Evolutionary conservation across 2,888 invertebrate genomes (phyloP).

Genomic region (Drosophila lutescens): DNA sequence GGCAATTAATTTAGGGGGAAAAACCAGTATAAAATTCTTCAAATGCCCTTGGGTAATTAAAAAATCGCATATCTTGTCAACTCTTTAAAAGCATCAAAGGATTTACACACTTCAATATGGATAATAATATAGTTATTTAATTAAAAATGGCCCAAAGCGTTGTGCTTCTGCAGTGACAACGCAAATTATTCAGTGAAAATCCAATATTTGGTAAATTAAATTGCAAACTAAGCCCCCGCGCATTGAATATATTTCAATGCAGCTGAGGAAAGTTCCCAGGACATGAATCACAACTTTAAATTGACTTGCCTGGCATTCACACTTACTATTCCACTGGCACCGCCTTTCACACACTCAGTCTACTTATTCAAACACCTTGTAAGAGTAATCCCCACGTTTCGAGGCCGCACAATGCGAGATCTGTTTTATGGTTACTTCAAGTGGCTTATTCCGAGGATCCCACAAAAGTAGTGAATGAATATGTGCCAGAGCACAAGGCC

Average conservation of each 20-base stretch:
- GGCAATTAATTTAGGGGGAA: constrained; percentile 18
- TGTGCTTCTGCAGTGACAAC: background rate
- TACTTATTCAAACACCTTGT: constrained; percentile 44
- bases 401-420: constrained; percentile 57
- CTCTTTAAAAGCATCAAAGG: background rate
- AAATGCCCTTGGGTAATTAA: background rate
- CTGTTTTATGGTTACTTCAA: constrained; percentile 62
- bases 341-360: constrained; percentile 12
- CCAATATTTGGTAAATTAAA: constrained; percentile 2
- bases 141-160: background rate
- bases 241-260: constrained; percentile 12
- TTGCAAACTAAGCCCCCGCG: background rate
- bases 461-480: constrained; percentile 42
- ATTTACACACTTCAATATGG: background rate
- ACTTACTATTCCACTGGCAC: constrained; percentile 12
- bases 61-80: background rate
- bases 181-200: background rate
- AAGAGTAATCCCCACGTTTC: constrained; percentile 46
- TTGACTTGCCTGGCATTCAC: constrained; percentile 53
- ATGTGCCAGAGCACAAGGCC: constrained; percentile 15
- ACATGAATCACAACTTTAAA: constrained; percentile 61
- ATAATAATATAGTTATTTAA: background rate
- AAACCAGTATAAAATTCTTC: constrained; percentile 1
- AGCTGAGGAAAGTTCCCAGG: constrained; percentile 4
- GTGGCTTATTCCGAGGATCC: constrained; percentile 66